A percentile compares a stretch with the other conserved stretches of the same genome.
These are phyloP conservation scores for Sylvia borin DNA, from an alignment of 2,797 vertebrate species.

Conservation along the genomic window DNA sequence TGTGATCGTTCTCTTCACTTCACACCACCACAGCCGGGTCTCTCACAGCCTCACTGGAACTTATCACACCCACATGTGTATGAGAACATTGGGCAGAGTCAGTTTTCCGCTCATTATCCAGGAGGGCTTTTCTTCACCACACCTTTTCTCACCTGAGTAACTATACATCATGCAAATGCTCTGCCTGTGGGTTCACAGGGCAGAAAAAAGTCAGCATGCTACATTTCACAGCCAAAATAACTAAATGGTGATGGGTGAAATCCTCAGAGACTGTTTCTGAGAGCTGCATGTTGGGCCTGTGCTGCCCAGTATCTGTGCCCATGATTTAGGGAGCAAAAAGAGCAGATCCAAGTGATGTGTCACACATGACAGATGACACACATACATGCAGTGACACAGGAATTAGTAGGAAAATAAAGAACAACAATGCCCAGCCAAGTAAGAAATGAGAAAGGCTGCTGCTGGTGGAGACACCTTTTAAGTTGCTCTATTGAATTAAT, in stretches of 20 bases:
- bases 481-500: rapidly evolving
- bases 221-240: not conserved
- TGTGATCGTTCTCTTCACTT: too few species aligned
- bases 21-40: not conserved
- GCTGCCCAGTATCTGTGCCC: not conserved
- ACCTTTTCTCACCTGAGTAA: not conserved
- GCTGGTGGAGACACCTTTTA: not conserved
- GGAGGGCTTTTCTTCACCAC: not conserved
- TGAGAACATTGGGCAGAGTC: not conserved
- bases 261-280: not conserved
- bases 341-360: not conserved
- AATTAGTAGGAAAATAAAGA: not conserved
- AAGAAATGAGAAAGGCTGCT: not conserved
- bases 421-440: not conserved
- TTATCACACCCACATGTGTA: not conserved
- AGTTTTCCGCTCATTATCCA: not conserved
- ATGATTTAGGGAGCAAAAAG: not conserved
- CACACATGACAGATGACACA: not conserved
- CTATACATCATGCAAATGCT: not conserved
- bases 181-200: not conserved
- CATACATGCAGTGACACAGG: not conserved
- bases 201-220: not conserved
- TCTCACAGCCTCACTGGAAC: not conserved
- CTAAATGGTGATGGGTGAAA: not conserved
- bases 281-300: not conserved